Base-by-base conservation (phyloP, 2,888 invertebrate genomes). In the Conchocele bisecta region DNA sequence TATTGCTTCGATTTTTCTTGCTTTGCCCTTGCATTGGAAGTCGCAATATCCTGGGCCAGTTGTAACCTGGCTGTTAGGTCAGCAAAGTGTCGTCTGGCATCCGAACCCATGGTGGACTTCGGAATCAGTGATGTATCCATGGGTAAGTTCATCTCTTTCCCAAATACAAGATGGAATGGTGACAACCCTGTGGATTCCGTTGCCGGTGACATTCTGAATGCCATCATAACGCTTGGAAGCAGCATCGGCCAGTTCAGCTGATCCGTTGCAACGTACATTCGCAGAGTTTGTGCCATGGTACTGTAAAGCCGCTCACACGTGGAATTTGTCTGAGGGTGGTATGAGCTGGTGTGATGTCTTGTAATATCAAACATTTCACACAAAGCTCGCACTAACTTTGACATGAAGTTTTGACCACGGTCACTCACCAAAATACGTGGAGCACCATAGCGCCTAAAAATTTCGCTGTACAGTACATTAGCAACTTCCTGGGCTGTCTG, bases 391-490 rank as follows among this genome's bases (percentile, higher is more conserved):
- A 78, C 66, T 20, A 75, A 29, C 22, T 75, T 68, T 3, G 73
- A 69, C 22, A 75, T 66, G 44, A 78, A 82, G 41, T 73, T 73
- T 33, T 56, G 29, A 28, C 77, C 78, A 68, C 79, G 56, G 48
- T 80, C 81, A 31, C 70, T 65, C 11, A 80, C 61, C 3, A 82
- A 42, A 13, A 54, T 41, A 13, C 42, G 26, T 20, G 73, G 76
- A 6, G 76, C 69, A 15, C 77, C 82, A 71, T 73, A 82, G 20
- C 79, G 56, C 7, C 69, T 51, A 57, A 82, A 69, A 11, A 82
- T 70, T 53, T 80, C 69, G 22, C 57, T 54, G 42, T 67, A 81
- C 1, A 79, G 51, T 39, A 72, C 61, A 20, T 54, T 20, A 2
- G 80, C 78, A 9, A 80, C 64, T 56, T 75, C 72, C 17, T 37